These are phyloP conservation scores for Neoaliturus tenellus DNA, from an alignment of 2,888 invertebrate genomes.

Conservation along the genomic window DNA sequence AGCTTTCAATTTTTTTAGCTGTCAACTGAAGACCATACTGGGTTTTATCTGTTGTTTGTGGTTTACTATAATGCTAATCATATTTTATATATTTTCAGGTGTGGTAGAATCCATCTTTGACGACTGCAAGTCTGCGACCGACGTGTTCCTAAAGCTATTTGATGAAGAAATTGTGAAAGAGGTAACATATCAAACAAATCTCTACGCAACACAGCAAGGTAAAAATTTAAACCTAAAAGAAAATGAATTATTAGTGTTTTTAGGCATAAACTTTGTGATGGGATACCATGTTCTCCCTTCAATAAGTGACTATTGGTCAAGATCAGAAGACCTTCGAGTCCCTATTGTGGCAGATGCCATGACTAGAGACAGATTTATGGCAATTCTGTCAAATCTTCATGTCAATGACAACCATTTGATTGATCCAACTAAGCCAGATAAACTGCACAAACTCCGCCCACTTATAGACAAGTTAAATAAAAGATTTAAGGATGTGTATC, in stretches of 20 bases:
- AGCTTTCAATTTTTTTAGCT: too few relatives aligned
- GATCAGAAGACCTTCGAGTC: constrained; percentile 38
- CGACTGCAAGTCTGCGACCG: constrained; percentile 31
- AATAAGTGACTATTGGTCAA: constrained; percentile 45
- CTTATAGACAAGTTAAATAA: constrained; percentile 34
- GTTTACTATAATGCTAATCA: not conserved
- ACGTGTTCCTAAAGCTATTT: not conserved
- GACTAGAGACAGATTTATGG: constrained; percentile 46
- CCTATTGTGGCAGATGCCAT: constrained; percentile 18
- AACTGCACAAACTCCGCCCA: constrained; percentile 40
- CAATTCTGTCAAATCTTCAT: constrained; percentile 40
- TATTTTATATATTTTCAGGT: constrained; percentile 36
- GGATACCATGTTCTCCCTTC: constrained; percentile 49
- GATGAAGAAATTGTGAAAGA: constrained; percentile 33
- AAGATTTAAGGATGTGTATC: constrained; percentile 43
- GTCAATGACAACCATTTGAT: constrained; percentile 48
- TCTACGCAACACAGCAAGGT: constrained; percentile 36
- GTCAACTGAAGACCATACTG: too few relatives aligned
- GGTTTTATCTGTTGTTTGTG: too few relatives aligned
- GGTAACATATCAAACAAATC: constrained; percentile 45
- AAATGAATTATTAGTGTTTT: constrained; percentile 51
- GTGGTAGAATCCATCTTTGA: constrained; percentile 10
- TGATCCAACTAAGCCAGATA: constrained; percentile 4
- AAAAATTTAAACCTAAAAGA: constrained; percentile 43
- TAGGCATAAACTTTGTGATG: constrained; percentile 56